phyloP scores from a whole-genome alignment of 1,140 invertebrate genomes.

The Saccostrea echinata region DNA sequence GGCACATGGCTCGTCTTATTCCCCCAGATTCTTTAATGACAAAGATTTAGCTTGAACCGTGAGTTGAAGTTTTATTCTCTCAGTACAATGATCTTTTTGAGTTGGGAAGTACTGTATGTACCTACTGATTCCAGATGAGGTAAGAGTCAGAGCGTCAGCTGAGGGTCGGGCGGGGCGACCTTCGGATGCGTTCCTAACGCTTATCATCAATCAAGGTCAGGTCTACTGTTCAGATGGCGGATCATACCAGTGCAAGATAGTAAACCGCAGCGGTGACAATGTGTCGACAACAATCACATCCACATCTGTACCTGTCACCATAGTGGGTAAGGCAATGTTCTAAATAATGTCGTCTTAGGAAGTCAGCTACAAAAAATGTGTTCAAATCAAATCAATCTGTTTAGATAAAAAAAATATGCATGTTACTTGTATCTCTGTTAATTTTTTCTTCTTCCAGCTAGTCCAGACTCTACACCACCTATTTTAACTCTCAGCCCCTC shows the following conservation, averaged over 20 bases:
- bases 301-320: background rate
- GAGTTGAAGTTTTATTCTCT: too few relatives aligned
- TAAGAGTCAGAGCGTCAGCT: background rate
- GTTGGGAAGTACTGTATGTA: background rate
- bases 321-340: background rate
- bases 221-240: slow-evolving; percentile 2
- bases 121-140: background rate
- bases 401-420: too few relatives aligned
- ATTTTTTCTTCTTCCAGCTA: background rate
- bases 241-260: background rate
- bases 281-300: background rate
- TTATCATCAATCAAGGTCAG: background rate
- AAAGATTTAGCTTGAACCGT: too few relatives aligned
- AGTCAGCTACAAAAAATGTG: too few relatives aligned
- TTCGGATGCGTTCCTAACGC: background rate
- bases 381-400: too few relatives aligned
- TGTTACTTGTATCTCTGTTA: too few relatives aligned
- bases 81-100: too few relatives aligned
- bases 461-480: background rate
- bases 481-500: background rate
- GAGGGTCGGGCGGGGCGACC: background rate
- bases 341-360: too few relatives aligned
- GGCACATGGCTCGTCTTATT: too few relatives aligned
- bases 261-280: background rate
- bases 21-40: too few relatives aligned